Conservation (phyloP, 1,140 invertebrate genomes). For the Philotrypesis tridentata region DNA sequence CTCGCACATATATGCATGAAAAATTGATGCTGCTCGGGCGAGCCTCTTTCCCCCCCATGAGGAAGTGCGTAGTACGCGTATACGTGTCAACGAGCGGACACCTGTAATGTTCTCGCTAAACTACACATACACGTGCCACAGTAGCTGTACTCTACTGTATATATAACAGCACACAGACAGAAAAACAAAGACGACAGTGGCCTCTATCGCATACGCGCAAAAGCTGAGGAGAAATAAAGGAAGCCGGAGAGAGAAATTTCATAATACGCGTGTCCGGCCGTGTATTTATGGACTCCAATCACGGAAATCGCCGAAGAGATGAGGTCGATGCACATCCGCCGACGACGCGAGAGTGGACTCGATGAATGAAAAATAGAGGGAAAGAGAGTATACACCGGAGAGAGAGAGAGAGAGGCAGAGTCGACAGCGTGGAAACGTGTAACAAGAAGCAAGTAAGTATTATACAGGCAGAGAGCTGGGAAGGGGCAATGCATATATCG, state of each 20-base stretch:
- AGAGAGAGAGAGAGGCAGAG: too few species aligned
- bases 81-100: neutral
- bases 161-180: too few species aligned
- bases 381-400: too few species aligned
- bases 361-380: slow-evolving; percentile 32
- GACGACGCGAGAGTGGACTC: neutral
- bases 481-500: neutral
- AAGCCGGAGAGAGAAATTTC: slow-evolving; percentile 18
- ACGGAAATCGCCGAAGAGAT: slow-evolving; percentile 23
- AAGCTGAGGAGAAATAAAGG: neutral
- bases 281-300: slow-evolving; percentile 38
- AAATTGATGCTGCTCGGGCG: neutral
- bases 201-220: neutral
- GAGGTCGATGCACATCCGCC: slow-evolving; percentile 24
- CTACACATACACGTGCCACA: too few species aligned
- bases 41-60: too few species aligned
- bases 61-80: neutral
- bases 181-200: too few species aligned
- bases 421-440: slow-evolving; percentile 11
- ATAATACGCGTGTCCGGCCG: slow-evolving; percentile 6
- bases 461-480: too few species aligned
- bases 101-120: neutral
- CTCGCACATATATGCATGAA: neutral
- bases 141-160: too few species aligned
- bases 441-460: too few species aligned